phyloP scores from a whole-genome alignment of 2,113 vertebrate species.

The Pampusana beccarii region DNA sequence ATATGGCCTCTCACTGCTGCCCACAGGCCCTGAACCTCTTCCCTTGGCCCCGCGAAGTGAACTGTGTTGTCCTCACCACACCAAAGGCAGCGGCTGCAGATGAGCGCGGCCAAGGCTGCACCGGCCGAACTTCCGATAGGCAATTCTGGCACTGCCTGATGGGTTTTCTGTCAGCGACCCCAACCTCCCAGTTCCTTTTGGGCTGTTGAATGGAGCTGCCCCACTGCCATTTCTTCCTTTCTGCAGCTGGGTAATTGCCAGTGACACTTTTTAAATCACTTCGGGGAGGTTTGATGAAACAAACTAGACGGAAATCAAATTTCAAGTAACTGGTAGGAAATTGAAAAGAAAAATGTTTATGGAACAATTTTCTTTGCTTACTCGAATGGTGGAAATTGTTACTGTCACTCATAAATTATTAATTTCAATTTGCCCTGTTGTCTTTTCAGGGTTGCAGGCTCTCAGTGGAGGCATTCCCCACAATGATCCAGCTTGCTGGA shows the following conservation, averaged over 20 bases:
- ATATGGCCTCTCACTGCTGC: not conserved
- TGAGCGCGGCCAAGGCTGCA: accelerated
- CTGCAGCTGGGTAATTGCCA: constrained; percentile 3
- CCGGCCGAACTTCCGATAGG: not conserved
- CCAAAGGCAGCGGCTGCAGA: not conserved
- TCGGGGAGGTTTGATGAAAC: constrained; percentile 23
- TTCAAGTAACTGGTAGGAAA: constrained; percentile 52
- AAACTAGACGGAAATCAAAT: constrained; percentile 59
- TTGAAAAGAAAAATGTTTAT: constrained; percentile 65
- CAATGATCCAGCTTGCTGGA: not conserved
- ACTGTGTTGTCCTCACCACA: accelerated
- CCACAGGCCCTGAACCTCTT: not conserved
- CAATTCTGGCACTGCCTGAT: not conserved
- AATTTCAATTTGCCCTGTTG: not conserved
- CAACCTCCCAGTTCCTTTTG: not conserved
- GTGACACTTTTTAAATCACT: constrained; percentile 30
- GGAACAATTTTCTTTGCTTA: constrained; percentile 50
- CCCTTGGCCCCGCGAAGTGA: not conserved
- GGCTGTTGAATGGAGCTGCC: not conserved
- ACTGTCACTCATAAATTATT: constrained; percentile 52
- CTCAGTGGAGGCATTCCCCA: not conserved
- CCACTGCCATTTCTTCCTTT: not conserved
- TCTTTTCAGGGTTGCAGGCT: not conserved
- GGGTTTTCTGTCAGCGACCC: not conserved
- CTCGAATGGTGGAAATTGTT: not conserved